phyloP scores from a whole-genome alignment of 2,797 vertebrate genomes.

The Silurus lanzhouensis region DNA sequence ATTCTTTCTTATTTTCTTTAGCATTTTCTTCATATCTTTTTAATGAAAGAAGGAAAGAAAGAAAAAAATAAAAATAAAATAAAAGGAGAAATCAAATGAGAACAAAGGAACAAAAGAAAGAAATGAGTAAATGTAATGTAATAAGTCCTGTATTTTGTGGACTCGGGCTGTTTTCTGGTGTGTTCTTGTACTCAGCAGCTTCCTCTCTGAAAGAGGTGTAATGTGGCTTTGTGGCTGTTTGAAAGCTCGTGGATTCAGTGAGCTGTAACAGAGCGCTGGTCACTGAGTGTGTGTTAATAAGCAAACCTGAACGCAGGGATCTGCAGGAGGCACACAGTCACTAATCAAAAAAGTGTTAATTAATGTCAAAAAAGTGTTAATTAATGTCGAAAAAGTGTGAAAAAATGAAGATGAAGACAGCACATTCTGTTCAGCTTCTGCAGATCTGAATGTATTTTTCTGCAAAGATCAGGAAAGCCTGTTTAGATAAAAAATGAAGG shows the following conservation, averaged over 20 bases:
- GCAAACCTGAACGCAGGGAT: background rate
- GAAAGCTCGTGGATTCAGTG: constrained; percentile 17
- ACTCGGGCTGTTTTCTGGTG: too few species aligned
- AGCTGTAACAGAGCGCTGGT: background rate
- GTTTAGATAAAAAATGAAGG: background rate
- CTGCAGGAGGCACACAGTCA: background rate
- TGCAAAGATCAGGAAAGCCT: background rate
- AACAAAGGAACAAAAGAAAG: too few species aligned
- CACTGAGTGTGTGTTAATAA: background rate
- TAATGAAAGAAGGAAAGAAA: too few species aligned
- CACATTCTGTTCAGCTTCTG: background rate
- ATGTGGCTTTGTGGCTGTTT: constrained; percentile 23
- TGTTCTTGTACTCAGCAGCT: background rate
- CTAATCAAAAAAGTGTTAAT: constrained; percentile 7
- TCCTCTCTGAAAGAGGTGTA: constrained; percentile 21
- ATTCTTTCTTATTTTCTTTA: too few species aligned
- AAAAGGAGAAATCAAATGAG: too few species aligned
- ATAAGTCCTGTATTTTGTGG: too few species aligned
- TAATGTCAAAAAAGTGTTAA: constrained; percentile 13
- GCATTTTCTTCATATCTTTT: too few species aligned
- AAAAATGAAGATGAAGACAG: background rate
- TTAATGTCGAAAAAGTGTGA: constrained; percentile 1
- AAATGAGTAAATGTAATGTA: background rate
- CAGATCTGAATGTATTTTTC: background rate
- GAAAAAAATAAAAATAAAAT: too few species aligned